phyloP scores from a whole-genome alignment of 2,797 vertebrate species.

The Gallinago nigripennis region DNA sequence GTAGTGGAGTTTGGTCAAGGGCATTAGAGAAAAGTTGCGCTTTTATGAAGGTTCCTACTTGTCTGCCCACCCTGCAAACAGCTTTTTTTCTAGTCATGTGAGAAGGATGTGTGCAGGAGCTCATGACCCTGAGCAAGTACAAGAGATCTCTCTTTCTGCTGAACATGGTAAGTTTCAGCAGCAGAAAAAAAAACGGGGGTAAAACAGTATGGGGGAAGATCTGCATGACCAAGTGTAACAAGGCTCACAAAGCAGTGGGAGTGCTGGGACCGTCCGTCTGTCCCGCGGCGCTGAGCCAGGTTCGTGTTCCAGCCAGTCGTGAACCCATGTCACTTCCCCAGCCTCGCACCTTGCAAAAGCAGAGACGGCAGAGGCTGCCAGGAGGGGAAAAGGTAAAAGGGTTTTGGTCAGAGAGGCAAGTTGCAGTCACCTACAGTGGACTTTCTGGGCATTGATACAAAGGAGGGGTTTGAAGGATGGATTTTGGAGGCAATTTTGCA shows the following conservation, averaged over 20 bases:
- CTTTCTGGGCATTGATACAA: background rate
- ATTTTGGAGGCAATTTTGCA: background rate
- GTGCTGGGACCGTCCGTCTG: background rate
- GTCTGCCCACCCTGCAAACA: background rate
- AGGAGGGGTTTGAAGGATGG: background rate
- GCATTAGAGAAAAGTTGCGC: background rate
- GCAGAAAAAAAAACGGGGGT: background rate
- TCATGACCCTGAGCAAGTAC: background rate
- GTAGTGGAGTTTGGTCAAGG: background rate
- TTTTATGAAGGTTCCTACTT: background rate
- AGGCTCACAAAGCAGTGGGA: too few relatives aligned
- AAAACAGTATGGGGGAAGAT: background rate
- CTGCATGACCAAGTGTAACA: too few relatives aligned
- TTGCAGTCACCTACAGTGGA: background rate
- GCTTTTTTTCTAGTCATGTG: background rate
- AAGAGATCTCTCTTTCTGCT: background rate
- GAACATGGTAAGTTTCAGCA: background rate
- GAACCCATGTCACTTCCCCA: background rate
- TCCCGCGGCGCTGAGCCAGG: background rate
- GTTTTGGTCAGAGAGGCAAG: background rate
- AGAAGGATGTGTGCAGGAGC: background rate
- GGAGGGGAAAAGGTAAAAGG: background rate
- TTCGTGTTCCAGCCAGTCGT: background rate
- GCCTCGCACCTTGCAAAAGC: background rate
- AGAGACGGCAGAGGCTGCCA: background rate